Conservation (phyloP, 2,113 vertebrate species). For the Hyaena hyaena region DNA sequence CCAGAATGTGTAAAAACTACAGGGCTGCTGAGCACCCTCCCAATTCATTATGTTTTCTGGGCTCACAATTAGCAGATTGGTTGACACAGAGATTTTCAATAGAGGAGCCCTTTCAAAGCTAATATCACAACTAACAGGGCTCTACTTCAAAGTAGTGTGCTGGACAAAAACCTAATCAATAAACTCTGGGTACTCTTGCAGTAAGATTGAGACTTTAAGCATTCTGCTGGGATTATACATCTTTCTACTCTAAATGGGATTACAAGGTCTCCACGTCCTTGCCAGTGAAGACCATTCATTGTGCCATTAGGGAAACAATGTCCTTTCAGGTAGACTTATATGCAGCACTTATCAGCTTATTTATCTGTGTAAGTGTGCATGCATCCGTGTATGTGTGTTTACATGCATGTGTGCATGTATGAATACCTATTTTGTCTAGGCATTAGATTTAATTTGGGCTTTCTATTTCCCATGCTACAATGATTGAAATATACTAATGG, state of each 20-base stretch:
- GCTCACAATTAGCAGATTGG: neutral
- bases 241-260: neutral
- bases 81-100: neutral
- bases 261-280: neutral
- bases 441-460: neutral
- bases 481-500: neutral
- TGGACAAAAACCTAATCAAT: conserved; percentile 4
- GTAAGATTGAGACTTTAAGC: conserved; percentile 14
- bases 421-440: neutral
- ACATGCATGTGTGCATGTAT: neutral
- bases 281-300: neutral
- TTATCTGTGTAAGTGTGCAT: neutral
- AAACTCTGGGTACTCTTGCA: neutral
- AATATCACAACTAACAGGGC: neutral
- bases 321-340: neutral
- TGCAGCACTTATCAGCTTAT: neutral
- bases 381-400: too few species aligned
- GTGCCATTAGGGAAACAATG: neutral
- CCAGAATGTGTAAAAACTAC: neutral
- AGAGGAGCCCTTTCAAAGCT: neutral
- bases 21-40: neutral
- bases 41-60: neutral
- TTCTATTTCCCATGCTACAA: neutral
- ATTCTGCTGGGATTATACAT: neutral
- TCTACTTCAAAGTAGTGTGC: neutral